Evolutionary conservation across 2,113 vertebrate genomes (phyloP).

Genomic region (Cervus canadensis): DNA sequence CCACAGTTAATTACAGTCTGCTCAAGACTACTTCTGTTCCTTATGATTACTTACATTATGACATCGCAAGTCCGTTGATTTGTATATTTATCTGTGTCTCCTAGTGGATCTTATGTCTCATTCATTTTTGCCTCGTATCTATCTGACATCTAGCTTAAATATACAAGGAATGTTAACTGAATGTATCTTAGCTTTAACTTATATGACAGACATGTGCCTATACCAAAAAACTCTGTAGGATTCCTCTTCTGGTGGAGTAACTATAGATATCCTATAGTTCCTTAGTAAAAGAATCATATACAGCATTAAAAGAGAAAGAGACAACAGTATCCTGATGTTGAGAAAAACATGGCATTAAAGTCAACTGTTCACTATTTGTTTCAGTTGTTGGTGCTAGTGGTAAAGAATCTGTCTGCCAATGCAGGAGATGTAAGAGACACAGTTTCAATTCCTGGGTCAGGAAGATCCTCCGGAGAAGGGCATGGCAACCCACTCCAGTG

Average conservation of each 20-base stretch:
- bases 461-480: background rate
- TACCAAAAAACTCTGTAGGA: background rate
- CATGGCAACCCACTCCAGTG: background rate
- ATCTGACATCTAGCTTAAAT: background rate
- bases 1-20: background rate
- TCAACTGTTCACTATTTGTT: background rate
- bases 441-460: background rate
- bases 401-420: background rate
- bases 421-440: background rate
- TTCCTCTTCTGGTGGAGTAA: background rate
- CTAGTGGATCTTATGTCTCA: background rate
- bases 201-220: background rate
- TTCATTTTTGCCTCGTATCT: background rate
- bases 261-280: background rate
- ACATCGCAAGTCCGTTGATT: background rate
- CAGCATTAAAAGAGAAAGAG: background rate
- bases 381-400: background rate
- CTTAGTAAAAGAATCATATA: constrained; percentile 13
- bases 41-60: background rate
- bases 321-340: background rate
- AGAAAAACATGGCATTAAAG: background rate
- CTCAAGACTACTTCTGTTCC: background rate
- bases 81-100: background rate
- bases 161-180: background rate
- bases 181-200: background rate